Evolutionary conservation across 2,113 vertebrate species (phyloP).

Genomic region (Sterrhoptilus dennistouni): DNA sequence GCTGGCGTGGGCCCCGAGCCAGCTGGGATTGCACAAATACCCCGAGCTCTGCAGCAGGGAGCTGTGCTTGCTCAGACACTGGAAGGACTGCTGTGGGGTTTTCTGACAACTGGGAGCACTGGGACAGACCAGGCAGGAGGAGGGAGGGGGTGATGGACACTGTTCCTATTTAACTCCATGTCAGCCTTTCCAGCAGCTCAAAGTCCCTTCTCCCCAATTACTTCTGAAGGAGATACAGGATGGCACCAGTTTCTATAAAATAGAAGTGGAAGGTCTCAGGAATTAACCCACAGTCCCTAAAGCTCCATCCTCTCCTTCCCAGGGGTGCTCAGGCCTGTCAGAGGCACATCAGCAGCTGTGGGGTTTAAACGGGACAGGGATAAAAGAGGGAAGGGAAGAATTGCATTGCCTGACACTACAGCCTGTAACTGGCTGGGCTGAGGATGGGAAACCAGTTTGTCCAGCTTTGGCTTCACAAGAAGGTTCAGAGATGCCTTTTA

Average conservation of each 20-base stretch:
- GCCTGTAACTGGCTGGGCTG: background rate
- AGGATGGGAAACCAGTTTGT: constrained; percentile 1
- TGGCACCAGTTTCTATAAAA: background rate
- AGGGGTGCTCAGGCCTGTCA: background rate
- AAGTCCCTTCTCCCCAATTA: background rate
- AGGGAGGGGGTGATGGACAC: background rate
- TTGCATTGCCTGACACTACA: background rate
- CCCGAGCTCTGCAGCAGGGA: constrained; percentile 19
- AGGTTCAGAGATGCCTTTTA: background rate
- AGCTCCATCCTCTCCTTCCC: background rate
- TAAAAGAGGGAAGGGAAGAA: background rate
- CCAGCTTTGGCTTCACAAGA: background rate
- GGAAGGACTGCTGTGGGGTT: background rate
- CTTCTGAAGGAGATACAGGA: background rate
- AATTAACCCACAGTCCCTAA: background rate
- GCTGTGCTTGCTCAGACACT: constrained; percentile 12
- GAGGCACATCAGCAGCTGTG: background rate
- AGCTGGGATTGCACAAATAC: constrained; percentile 50
- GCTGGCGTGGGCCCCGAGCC: constrained; percentile 22
- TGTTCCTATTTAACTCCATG: background rate
- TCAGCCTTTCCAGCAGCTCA: background rate
- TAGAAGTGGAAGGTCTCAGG: background rate
- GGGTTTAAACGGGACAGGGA: background rate
- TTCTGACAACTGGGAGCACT: background rate
- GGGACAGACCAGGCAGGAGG: background rate